Evolutionary conservation across 2,797 vertebrate genomes (phyloP).

Genomic region (Sebastolobus altivelis): DNA sequence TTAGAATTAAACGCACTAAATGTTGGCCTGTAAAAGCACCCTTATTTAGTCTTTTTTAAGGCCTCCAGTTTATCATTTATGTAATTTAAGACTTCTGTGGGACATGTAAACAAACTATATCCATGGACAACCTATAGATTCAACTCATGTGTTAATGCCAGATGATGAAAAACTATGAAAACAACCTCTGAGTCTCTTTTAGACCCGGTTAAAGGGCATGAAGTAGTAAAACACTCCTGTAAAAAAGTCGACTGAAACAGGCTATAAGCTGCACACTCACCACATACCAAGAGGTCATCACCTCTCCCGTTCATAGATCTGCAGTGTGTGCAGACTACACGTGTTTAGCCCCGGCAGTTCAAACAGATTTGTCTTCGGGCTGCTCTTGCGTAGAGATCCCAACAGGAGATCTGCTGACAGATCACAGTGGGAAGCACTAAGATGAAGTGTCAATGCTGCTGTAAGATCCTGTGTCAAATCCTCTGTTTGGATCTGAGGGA

Average conservation of each 20-base stretch:
- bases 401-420: conserved; percentile 71
- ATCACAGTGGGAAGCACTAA: conserved; percentile 68
- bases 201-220: not conserved
- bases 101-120: not conserved
- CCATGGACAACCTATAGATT: not conserved
- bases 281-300: conserved; percentile 24
- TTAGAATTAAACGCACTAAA: too few relatives aligned
- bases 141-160: not conserved
- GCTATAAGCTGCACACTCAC: not conserved
- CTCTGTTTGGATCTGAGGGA: conserved; percentile 65
- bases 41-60: not conserved
- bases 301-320: not conserved
- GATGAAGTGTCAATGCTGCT: conserved; percentile 70
- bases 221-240: not conserved
- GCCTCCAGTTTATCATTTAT: not conserved
- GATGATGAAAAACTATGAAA: not conserved
- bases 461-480: conserved; percentile 76
- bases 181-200: not conserved
- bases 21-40: too few relatives aligned
- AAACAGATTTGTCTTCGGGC: conserved; percentile 48
- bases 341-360: conserved; percentile 18
- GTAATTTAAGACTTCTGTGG: not conserved
- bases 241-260: not conserved
- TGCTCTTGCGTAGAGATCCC: conserved; percentile 51
- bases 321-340: conserved; percentile 17